Evolutionary conservation across 2,113 vertebrate genomes (phyloP).

Genomic region (Mionectes macconnelli): DNA sequence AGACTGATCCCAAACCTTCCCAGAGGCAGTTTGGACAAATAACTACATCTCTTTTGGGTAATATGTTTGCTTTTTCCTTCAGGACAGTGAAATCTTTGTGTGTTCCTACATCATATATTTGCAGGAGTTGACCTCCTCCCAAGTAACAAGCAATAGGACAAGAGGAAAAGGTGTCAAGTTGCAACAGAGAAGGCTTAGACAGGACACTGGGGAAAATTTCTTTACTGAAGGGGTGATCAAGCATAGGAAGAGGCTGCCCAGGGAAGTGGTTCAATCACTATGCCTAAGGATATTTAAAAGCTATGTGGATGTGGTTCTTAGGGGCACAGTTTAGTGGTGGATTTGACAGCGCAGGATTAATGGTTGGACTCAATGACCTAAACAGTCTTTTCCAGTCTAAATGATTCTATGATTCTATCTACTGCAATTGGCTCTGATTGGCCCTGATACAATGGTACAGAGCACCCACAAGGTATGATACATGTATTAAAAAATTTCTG

Average conservation of each 20-base stretch:
- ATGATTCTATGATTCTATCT: neutral
- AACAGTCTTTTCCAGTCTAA: neutral
- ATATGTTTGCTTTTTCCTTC: neutral
- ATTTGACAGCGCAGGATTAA: neutral
- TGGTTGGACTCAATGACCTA: neutral
- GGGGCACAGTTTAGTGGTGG: neutral
- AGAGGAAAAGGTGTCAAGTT: neutral
- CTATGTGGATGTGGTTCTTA: neutral
- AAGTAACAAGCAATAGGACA: neutral
- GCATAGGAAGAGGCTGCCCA: neutral
- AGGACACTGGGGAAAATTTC: neutral
- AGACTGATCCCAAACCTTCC: neutral
- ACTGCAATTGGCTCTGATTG: neutral
- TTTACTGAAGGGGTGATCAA: neutral
- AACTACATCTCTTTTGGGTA: neutral
- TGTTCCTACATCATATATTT: neutral
- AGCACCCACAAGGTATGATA: neutral
- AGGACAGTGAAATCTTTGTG: neutral
- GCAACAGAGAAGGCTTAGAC: neutral
- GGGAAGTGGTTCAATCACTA: neutral
- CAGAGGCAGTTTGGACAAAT: neutral
- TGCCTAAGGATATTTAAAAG: neutral
- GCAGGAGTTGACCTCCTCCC: neutral
- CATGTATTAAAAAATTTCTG: neutral
- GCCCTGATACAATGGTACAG: neutral